These are phyloP conservation scores for Limnephilus marmoratus DNA, from an alignment of 2,888 invertebrate genomes.

Conservation along the genomic window DNA sequence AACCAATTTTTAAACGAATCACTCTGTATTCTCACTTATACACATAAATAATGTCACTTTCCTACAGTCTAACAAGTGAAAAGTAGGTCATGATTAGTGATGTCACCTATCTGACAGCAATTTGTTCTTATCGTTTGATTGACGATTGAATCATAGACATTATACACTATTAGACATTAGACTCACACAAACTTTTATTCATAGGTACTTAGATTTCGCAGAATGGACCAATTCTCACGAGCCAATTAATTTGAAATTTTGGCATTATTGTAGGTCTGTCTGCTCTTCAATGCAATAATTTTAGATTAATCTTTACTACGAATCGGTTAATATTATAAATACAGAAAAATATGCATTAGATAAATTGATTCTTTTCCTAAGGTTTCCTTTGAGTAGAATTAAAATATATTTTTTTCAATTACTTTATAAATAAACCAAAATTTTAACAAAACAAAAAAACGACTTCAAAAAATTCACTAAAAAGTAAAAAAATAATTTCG, in stretches of 20 bases:
- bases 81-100: neutral
- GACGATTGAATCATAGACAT: neutral
- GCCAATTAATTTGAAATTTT: neutral
- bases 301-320: too few species aligned
- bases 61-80: neutral
- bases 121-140: neutral
- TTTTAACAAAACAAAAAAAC: too few species aligned
- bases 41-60: neutral
- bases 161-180: too few species aligned
- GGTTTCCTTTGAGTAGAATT: too few species aligned
- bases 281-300: too few species aligned
- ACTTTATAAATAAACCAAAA: too few species aligned
- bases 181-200: neutral
- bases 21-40: neutral
- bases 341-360: too few species aligned
- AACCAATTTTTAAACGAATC: neutral
- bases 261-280: neutral
- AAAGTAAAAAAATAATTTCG: too few species aligned
- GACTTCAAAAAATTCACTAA: too few species aligned
- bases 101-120: neutral
- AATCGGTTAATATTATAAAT: too few species aligned
- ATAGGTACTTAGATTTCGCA: neutral
- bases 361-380: too few species aligned
- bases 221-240: neutral
- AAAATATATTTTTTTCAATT: too few species aligned